These are phyloP conservation scores for Vannuccia rotundouncinata DNA, from an alignment of 2,888 invertebrate species.

Conservation along the genomic window DNA sequence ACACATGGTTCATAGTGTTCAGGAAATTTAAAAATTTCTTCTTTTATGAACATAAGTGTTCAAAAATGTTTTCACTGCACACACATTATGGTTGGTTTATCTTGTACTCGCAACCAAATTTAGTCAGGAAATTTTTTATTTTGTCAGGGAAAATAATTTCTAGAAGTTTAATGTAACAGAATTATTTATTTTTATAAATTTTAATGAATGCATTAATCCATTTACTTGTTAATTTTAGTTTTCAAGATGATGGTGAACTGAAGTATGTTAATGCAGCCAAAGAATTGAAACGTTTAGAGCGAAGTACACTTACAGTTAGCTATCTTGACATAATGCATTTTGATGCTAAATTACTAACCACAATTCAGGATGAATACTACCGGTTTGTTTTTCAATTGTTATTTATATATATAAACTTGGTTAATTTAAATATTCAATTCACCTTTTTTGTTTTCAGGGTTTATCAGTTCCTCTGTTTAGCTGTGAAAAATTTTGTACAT, in stretches of 20 bases:
- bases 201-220: neutral
- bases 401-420: too few relatives aligned
- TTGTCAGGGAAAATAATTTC: too few relatives aligned
- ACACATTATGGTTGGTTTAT: too few relatives aligned
- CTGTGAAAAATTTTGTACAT: slow-evolving; percentile 36
- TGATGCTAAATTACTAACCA: slow-evolving; percentile 31
- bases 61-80: too few relatives aligned
- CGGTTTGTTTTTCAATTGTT: neutral
- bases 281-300: slow-evolving; percentile 30
- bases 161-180: neutral
- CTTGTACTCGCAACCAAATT: neutral
- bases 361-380: slow-evolving; percentile 35
- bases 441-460: slow-evolving; percentile 36
- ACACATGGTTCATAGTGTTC: too few relatives aligned
- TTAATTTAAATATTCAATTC: too few relatives aligned
- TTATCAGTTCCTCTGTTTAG: slow-evolving; percentile 36
- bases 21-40: too few relatives aligned
- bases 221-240: neutral
- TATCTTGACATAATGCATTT: slow-evolving; percentile 18
- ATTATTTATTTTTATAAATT: neutral
- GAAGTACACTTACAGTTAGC: slow-evolving; percentile 31
- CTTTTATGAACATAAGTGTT: too few relatives aligned
- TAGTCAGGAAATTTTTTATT: neutral
- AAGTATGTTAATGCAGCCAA: slow-evolving; percentile 36
- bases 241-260: neutral